Evolutionary conservation across 2,113 vertebrate genomes (phyloP).

Genomic region (Microcebus griseorufus): DNA sequence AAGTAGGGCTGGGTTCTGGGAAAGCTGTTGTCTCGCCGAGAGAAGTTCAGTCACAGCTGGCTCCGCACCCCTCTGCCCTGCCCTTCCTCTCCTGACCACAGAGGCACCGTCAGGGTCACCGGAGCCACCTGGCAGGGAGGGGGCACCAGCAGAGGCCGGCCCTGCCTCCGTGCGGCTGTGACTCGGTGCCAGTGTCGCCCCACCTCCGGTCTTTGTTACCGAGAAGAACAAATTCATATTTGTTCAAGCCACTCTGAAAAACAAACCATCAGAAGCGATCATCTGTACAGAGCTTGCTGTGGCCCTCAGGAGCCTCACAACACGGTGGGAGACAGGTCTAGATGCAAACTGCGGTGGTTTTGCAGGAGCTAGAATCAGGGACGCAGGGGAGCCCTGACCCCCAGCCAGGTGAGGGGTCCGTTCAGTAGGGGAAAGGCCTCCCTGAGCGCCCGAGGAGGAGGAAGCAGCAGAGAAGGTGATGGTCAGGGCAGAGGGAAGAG

Average conservation of each 20-base stretch:
- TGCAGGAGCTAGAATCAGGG: not conserved
- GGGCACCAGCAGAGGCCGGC: not conserved
- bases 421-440: not conserved
- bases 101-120: no score
- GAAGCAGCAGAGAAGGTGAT: not conserved
- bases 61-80: not conserved
- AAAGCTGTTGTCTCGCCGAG: accelerated
- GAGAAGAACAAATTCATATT: not conserved
- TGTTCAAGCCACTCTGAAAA: not conserved
- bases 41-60: no score
- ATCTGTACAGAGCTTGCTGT: not conserved
- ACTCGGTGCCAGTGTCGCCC: accelerated
- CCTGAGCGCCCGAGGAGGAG: not conserved
- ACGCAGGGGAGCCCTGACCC: not conserved
- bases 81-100: not conserved
- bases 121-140: accelerated
- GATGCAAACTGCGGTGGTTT: not conserved
- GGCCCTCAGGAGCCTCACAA: not conserved
- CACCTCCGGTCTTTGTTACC: no score
- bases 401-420: not conserved
- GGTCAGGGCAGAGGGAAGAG: not conserved
- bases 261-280: not conserved
- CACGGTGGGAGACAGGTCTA: not conserved
- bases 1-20: not conserved
- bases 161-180: accelerated